Conservation (phyloP, 2,113 vertebrate species). For the Shinisaurus crocodilurus region DNA sequence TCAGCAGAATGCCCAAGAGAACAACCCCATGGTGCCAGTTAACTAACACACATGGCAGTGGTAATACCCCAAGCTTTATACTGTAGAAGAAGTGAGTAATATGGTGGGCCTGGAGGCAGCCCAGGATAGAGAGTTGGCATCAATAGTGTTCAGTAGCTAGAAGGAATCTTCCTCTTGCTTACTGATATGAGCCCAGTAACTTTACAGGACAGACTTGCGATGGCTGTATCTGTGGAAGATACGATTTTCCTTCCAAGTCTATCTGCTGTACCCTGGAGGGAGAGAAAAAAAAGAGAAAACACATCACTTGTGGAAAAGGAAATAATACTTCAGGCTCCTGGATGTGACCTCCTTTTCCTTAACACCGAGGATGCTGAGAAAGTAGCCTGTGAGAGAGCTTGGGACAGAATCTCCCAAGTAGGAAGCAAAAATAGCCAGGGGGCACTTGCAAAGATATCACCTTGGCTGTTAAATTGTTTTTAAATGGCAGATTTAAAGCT, state of each 20-base stretch:
- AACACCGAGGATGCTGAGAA: background rate
- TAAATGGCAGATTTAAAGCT: background rate
- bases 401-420: background rate
- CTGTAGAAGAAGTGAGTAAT: constrained; percentile 57
- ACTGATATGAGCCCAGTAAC: background rate
- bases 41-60: constrained; percentile 27
- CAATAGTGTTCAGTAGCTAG: background rate
- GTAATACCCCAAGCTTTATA: constrained; percentile 33
- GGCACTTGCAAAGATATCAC: background rate
- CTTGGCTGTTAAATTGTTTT: background rate
- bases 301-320: background rate
- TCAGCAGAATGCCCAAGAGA: constrained; percentile 47
- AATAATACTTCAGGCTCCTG: background rate
- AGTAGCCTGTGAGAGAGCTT: background rate
- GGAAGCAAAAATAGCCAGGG: background rate
- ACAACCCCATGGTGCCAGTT: constrained; percentile 30
- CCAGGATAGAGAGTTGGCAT: constrained; percentile 16
- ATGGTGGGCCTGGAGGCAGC: constrained; percentile 47
- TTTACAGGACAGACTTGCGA: constrained; percentile 28
- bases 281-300: constrained; percentile 25
- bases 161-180: constrained; percentile 11
- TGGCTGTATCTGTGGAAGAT: constrained; percentile 23
- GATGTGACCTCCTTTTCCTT: background rate
- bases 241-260: constrained; percentile 60
- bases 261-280: constrained; percentile 68